These are phyloP conservation scores for Eclectus roratus DNA, from an alignment of 2,113 vertebrate genomes.

Conservation along the genomic window DNA sequence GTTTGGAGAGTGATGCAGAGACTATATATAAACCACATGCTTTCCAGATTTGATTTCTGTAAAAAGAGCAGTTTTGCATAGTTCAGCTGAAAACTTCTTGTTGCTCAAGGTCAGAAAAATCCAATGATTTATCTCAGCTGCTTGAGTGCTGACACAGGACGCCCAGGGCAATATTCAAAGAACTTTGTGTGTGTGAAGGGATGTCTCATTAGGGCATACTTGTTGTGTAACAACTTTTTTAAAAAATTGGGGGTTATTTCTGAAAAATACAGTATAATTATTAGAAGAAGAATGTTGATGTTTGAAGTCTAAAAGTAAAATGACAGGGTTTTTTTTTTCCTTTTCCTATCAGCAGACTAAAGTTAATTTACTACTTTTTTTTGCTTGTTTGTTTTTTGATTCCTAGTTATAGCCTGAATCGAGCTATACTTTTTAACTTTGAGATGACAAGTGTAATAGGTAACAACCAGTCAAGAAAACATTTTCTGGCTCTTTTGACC, in stretches of 20 bases:
- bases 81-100: constrained; percentile 68
- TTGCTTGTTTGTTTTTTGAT: not conserved
- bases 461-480: not conserved
- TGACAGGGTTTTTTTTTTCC: too few relatives aligned
- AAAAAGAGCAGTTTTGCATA: constrained; percentile 56
- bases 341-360: not conserved
- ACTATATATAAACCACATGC: constrained; percentile 23
- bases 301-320: not conserved
- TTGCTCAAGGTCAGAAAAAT: constrained; percentile 68
- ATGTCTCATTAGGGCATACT: not conserved
- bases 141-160: not conserved
- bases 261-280: not conserved
- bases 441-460: not conserved
- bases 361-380: not conserved
- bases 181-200: not conserved
- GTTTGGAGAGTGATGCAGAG: not conserved
- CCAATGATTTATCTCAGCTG: constrained; percentile 33
- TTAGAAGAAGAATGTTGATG: not conserved
- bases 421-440: not conserved
- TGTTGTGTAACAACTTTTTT: not conserved
- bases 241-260: not conserved
- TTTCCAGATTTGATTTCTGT: constrained; percentile 64
- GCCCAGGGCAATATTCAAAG: not conserved
- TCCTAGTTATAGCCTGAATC: not conserved
- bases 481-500: not conserved